Evolutionary conservation across 2,797 vertebrate genomes (phyloP), one percentile per base, ranked within the genome.

Genomic region (Arremon aurantiirostris): DNA sequence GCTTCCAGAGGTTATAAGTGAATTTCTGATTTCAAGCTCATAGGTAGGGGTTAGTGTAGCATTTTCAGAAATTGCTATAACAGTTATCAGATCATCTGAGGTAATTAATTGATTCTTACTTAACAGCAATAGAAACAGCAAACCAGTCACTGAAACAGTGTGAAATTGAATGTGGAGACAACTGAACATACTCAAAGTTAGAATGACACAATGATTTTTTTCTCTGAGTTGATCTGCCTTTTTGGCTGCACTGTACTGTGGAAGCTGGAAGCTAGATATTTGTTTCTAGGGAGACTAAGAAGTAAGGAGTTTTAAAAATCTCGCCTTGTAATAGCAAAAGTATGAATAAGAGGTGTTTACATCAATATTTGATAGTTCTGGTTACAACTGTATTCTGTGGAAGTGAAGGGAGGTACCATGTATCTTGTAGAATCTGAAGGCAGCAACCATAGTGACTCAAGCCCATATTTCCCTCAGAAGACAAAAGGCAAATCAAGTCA

Each of bases 401-500:
- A 91, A 78, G 30, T 64, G 50, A 76, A 90, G 73, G 60, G 30
- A 70, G 34, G 26, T 70, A 65, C 61, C 21, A 10, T 46, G 69
- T 77, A 68, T 68, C 46, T 83, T 46, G 39, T 1, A 39, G 28
- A 69, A 9, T 41, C 41, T 72, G 75, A 94, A 89, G 41, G 61
- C 46, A 76, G 46, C 12, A 27, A 6, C 39, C 24, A 2, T 41
- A 57, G 69, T 3, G 11, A 50, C n/a, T 95, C 23, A n/a, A 59
- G 47, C 52, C 57, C 47, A 0, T 79, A 37, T 86, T 87, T 93
- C 39, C 76, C 59, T 64, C 14, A 7, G 16, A 78, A 89, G 73
- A 91, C 12, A 56, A 83, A 94, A 50, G 65, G 49, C 59, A 92
- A 93, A 96, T 95, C 46, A 86, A 78, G 95, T 95, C 86, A 80